Evolutionary conservation across 2,888 invertebrate genomes (phyloP).

Genomic region (Gymnocheta viridis): DNA sequence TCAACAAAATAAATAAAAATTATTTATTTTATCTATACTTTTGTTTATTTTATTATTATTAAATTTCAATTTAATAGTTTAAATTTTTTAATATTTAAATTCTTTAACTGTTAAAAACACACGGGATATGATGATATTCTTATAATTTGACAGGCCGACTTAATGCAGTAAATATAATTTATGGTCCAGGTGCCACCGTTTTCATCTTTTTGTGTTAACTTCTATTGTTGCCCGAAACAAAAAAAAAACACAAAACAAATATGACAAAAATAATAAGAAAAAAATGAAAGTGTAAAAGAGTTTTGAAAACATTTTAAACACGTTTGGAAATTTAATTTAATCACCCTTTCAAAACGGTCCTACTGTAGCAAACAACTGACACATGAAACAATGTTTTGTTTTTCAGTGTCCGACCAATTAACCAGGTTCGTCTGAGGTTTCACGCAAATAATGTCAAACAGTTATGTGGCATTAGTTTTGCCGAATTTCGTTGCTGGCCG

Average conservation of each 20-base stretch:
- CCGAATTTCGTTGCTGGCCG: too few species aligned
- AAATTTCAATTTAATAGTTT: too few species aligned
- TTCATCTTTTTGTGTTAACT: slow-evolving; percentile 6
- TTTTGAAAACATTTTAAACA: background rate
- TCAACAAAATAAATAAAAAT: too few species aligned
- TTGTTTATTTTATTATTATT: too few species aligned
- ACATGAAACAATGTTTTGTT: background rate
- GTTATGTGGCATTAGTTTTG: too few species aligned
- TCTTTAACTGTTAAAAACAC: background rate
- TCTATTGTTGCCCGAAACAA: background rate
- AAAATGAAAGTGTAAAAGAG: slow-evolving; percentile 63
- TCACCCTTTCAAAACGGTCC: background rate
- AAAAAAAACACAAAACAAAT: slow-evolving; percentile 26
- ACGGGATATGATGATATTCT: background rate
- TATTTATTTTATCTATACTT: too few species aligned
- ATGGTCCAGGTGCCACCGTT: slow-evolving; percentile 17
- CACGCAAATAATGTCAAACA: too few species aligned
- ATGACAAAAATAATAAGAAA: slow-evolving; percentile 7
- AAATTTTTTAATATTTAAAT: too few species aligned
- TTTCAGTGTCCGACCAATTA: background rate
- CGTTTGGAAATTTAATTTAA: slow-evolving; percentile 38
- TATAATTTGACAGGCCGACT: background rate
- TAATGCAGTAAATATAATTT: slow-evolving; percentile 52
- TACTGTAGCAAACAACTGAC: background rate
- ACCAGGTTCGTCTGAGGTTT: background rate